Evolutionary conservation across 2,113 vertebrate genomes (phyloP).

Genomic region (Psilopsiagon aurifrons): DNA sequence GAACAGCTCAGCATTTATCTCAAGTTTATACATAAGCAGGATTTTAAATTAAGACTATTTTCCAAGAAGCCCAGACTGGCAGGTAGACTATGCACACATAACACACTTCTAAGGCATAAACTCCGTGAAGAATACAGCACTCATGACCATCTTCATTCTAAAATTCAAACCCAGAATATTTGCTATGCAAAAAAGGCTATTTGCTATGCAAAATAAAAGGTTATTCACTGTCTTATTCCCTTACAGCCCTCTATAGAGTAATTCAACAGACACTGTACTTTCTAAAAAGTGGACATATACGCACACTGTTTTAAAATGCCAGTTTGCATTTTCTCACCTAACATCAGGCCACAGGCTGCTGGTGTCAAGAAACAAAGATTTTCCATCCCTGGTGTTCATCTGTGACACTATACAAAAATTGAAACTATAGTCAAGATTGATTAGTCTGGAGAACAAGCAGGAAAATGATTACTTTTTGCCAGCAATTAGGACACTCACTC

Average conservation of each 20-base stretch:
- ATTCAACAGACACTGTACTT: neutral
- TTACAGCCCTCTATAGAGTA: neutral
- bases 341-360: neutral
- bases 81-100: neutral
- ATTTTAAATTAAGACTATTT: neutral
- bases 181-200: neutral
- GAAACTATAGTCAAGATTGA: neutral
- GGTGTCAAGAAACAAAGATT: neutral
- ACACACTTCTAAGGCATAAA: neutral
- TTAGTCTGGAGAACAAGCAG: slow-evolving; percentile 2
- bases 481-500: neutral
- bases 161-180: neutral
- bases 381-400: neutral
- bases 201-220: neutral
- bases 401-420: neutral
- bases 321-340: neutral
- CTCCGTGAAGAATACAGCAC: neutral
- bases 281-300: neutral
- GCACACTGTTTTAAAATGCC: neutral
- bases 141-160: neutral
- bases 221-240: neutral
- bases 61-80: neutral
- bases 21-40: neutral
- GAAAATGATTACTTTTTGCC: neutral
- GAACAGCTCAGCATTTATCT: neutral